Evolutionary conservation across 2,888 invertebrate species (phyloP).

Genomic region (Balanococcus diminutus): DNA sequence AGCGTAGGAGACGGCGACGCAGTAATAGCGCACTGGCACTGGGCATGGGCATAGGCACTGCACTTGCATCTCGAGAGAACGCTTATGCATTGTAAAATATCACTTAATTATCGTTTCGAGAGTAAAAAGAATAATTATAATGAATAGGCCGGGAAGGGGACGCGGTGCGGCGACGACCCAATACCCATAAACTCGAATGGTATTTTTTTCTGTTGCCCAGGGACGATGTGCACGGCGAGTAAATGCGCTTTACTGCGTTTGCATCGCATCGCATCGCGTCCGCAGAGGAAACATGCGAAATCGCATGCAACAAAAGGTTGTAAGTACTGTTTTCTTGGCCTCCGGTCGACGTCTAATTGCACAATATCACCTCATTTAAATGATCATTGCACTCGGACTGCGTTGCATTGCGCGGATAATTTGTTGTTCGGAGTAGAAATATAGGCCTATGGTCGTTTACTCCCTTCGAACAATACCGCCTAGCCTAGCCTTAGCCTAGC

Average conservation of each 20-base stretch:
- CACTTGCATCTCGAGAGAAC: slow-evolving; percentile 10
- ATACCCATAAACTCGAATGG: background rate
- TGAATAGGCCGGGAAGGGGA: too few relatives aligned
- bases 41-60: background rate
- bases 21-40: slow-evolving; percentile 30
- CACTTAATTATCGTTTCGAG: slow-evolving; percentile 50
- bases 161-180: background rate
- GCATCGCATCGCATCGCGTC: too few relatives aligned
- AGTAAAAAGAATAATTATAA: slow-evolving; percentile 49
- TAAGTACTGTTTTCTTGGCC: slow-evolving; percentile 45
- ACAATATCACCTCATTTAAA: slow-evolving; percentile 53
- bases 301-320: slow-evolving; percentile 53
- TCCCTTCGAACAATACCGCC: slow-evolving; percentile 26
- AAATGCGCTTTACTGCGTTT: too few relatives aligned
- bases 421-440: slow-evolving; percentile 41
- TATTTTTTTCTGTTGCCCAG: slow-evolving; percentile 37
- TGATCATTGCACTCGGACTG: slow-evolving; percentile 37
- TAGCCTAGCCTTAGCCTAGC: too few relatives aligned
- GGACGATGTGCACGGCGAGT: slow-evolving; percentile 19
- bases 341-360: slow-evolving; percentile 50
- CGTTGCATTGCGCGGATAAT: too few relatives aligned
- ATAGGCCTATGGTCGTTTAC: background rate
- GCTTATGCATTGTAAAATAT: slow-evolving; percentile 45
- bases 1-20: background rate
- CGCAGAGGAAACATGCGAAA: slow-evolving; percentile 49